Evolutionary conservation across 2,888 invertebrate species (phyloP).

Genomic region (Amphiduros pacificus): DNA sequence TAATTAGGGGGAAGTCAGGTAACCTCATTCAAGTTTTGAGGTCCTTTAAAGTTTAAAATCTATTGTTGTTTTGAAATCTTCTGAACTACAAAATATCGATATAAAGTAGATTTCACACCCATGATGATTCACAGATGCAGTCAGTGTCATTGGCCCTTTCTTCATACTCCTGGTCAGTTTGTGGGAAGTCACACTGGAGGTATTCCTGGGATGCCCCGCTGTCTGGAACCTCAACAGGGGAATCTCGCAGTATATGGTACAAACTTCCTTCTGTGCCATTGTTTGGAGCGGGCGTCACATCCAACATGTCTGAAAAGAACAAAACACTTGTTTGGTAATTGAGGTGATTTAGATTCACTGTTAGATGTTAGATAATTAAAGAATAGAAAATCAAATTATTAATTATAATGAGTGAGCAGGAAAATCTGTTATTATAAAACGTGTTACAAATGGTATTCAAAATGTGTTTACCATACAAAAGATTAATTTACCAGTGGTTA

Average conservation of each 20-base stretch:
- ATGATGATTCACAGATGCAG: conserved; percentile 14
- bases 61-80: too few species aligned
- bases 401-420: too few species aligned
- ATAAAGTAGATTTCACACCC: neutral
- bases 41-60: too few species aligned
- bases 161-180: conserved; percentile 17
- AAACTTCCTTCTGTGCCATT: conserved; percentile 60
- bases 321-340: neutral
- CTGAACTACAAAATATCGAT: neutral
- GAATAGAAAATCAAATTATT: too few species aligned
- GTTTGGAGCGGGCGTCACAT: conserved; percentile 50
- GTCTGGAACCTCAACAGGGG: conserved; percentile 31
- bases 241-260: conserved; percentile 46
- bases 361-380: too few species aligned
- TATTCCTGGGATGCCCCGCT: conserved; percentile 3
- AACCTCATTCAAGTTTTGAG: too few species aligned
- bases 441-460: too few species aligned
- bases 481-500: too few species aligned
- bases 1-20: too few species aligned
- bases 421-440: too few species aligned
- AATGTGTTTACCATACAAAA: too few species aligned
- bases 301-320: conserved; percentile 23
- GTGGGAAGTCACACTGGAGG: conserved; percentile 18
- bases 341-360: neutral
- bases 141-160: conserved; percentile 19